Conservation (phyloP, 2,888 invertebrate genomes). For the Spilosoma lubricipeda region DNA sequence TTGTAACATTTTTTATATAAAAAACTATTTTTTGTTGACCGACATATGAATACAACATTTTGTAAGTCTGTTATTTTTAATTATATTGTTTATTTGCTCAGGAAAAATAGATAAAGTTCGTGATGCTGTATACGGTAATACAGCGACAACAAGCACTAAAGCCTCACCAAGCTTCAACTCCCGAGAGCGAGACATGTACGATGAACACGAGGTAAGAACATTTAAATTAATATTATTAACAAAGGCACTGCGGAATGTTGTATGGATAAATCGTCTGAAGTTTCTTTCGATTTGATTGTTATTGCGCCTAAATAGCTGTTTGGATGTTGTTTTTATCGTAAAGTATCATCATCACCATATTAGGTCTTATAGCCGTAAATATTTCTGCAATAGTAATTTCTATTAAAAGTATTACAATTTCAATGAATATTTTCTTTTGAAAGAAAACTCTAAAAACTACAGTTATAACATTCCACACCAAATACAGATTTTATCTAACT, state of each 20-base stretch:
- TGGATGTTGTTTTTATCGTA: background rate
- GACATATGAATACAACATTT: background rate
- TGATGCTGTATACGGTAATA: slow-evolving; percentile 74
- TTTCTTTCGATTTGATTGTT: background rate
- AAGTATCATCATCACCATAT: no score
- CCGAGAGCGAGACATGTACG: slow-evolving; percentile 79
- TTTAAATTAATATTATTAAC: background rate
- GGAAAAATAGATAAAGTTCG: slow-evolving; percentile 80
- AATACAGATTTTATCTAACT: background rate
- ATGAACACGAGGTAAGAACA: slow-evolving; percentile 77
- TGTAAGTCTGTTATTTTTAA: background rate
- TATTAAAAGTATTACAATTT: background rate
- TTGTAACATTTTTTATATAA: no score
- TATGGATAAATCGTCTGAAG: slow-evolving; percentile 43
- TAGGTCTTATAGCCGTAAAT: no score
- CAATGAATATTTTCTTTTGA: background rate
- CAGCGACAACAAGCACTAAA: slow-evolving; percentile 72
- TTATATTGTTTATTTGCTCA: slow-evolving; percentile 43
- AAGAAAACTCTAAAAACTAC: background rate
- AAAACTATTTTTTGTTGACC: no score
- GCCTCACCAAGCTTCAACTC: slow-evolving; percentile 77
- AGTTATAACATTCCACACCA: background rate
- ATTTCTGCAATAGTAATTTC: background rate
- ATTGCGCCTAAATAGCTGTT: background rate
- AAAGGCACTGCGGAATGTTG: slow-evolving; percentile 15